Evolutionary conservation across 2,797 vertebrate genomes (phyloP).

Genomic region (Macroramphosus scolopax): DNA sequence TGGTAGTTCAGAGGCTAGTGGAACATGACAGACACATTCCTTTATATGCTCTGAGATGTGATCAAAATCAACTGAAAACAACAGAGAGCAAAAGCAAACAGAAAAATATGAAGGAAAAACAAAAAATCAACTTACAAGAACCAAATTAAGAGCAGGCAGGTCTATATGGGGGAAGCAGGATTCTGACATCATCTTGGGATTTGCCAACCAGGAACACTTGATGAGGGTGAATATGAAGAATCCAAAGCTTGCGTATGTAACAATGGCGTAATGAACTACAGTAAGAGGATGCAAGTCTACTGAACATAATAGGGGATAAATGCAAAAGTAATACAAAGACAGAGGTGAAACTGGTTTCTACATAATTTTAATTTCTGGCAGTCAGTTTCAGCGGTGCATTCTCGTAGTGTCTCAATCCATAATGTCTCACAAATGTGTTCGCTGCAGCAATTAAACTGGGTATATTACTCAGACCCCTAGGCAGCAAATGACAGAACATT

Average conservation of each 20-base stretch:
- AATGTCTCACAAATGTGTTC: slow-evolving; percentile 46
- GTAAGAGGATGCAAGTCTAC: slow-evolving; percentile 38
- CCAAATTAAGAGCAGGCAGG: slow-evolving; percentile 66
- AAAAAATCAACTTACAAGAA: slow-evolving; percentile 78
- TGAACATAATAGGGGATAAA: slow-evolving; percentile 39
- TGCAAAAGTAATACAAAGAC: slow-evolving; percentile 32
- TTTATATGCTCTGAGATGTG: slow-evolving; percentile 6
- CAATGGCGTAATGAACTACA: slow-evolving; percentile 38
- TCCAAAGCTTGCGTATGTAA: slow-evolving; percentile 48
- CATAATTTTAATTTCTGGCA: slow-evolving; percentile 47
- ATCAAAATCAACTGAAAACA: slow-evolving; percentile 23
- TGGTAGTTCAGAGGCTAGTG: too few relatives aligned
- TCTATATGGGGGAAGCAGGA: slow-evolving; percentile 64
- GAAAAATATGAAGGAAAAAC: neutral
- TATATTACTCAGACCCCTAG: slow-evolving; percentile 46
- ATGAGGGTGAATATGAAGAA: slow-evolving; percentile 49
- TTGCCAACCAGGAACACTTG: slow-evolving; percentile 67
- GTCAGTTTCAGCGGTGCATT: slow-evolving; percentile 47
- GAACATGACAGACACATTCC: too few relatives aligned
- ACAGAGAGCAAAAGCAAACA: slow-evolving; percentile 3
- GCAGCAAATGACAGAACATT: slow-evolving; percentile 26
- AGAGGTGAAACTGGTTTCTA: slow-evolving; percentile 33
- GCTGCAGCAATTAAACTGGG: slow-evolving; percentile 50
- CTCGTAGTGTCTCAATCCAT: slow-evolving; percentile 46
- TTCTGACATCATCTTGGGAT: slow-evolving; percentile 79